These are phyloP conservation scores for Agrochola macilenta DNA, from an alignment of 2,888 invertebrate genomes.

Conservation along the genomic window DNA sequence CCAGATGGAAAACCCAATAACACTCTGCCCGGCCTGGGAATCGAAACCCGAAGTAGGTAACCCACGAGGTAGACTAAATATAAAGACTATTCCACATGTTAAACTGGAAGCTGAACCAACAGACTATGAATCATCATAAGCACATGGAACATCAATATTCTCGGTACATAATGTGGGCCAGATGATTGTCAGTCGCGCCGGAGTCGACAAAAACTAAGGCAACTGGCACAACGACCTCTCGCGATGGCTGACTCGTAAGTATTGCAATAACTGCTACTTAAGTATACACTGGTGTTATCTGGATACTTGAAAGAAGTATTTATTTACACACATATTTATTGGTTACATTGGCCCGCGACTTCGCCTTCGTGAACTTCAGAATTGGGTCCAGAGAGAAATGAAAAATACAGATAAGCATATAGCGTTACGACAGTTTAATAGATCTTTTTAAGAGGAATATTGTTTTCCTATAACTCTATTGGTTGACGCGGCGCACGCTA, in stretches of 20 bases:
- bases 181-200: conserved; percentile 34
- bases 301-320: background rate
- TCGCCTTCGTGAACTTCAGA: no score
- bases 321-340: background rate
- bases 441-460: no score
- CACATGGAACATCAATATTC: conserved; percentile 51
- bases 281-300: conserved; percentile 12
- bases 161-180: conserved; percentile 34
- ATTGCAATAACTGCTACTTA: conserved; percentile 36
- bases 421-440: no score
- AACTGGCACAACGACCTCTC: conserved; percentile 55
- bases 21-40: no score
- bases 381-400: no score
- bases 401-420: no score
- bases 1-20: no score
- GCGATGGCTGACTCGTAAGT: conserved; percentile 20
- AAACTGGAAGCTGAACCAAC: conserved; percentile 1
- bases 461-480: no score
- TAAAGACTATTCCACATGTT: background rate
- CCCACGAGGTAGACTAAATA: background rate
- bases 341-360: no score
- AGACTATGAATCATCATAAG: conserved; percentile 24
- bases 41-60: no score
- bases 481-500: no score
- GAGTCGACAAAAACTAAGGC: conserved; percentile 45